A percentile compares a stretch with the other conserved stretches of the same genome.
These are phyloP conservation scores for Brachionus asplanchnoidis DNA, from an alignment of 1,140 invertebrate species.

Conservation along the genomic window DNA sequence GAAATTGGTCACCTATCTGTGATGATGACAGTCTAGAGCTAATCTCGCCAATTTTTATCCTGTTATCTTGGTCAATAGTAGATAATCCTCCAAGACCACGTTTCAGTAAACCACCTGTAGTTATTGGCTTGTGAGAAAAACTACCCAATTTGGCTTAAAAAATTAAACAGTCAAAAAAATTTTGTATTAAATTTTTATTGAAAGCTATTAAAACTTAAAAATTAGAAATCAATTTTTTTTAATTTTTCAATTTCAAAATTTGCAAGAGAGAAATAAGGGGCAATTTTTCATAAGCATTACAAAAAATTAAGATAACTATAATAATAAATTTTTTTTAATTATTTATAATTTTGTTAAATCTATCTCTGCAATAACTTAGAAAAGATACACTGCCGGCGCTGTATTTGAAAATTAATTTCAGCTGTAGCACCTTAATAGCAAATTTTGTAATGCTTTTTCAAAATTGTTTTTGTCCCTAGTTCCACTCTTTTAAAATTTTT, in stretches of 20 bases:
- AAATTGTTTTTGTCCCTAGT: too few relatives aligned
- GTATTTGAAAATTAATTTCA: too few relatives aligned
- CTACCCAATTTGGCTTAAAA: conserved; percentile 2
- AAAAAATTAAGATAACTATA: too few relatives aligned
- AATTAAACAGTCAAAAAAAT: neutral
- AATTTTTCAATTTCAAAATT: too few relatives aligned
- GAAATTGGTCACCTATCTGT: neutral
- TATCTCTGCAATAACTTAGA: too few relatives aligned
- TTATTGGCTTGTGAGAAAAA: conserved; percentile 1
- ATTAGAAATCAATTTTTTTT: neutral
- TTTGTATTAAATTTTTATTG: too few relatives aligned
- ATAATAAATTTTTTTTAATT: neutral
- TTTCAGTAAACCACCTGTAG: conserved; percentile 5
- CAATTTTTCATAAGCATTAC: too few relatives aligned
- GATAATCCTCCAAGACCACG: conserved; percentile 25
- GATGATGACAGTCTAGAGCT: neutral
- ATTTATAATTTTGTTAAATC: neutral
- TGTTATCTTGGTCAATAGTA: neutral
- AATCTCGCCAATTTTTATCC: neutral
- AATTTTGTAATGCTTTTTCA: too few relatives aligned
- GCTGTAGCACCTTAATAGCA: too few relatives aligned
- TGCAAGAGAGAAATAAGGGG: too few relatives aligned
- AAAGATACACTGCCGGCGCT: too few relatives aligned
- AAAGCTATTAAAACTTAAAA: neutral
- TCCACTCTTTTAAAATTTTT: too few relatives aligned